Evolutionary conservation across 1,140 invertebrate genomes (phyloP).

Genomic region (Apis laboriosa): DNA sequence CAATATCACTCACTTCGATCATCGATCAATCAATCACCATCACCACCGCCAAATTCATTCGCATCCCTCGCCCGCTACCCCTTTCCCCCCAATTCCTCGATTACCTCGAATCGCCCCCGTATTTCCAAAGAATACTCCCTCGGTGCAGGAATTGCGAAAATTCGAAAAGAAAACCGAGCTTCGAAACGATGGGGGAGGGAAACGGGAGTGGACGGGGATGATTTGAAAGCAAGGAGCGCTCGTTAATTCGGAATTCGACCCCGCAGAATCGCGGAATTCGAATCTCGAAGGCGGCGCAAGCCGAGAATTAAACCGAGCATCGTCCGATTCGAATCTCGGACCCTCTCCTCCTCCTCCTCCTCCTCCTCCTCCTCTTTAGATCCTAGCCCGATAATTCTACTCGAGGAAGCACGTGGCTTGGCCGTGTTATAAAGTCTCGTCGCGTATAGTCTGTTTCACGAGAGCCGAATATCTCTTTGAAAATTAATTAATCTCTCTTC

Average conservation of each 20-base stretch:
- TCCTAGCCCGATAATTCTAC: not conserved
- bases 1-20: no score
- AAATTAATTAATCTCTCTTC: no score
- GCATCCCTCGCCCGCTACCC: no score
- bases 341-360: no score
- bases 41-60: no score
- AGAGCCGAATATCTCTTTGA: no score
- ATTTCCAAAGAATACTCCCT: no score
- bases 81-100: not conserved
- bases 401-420: conserved; percentile 7
- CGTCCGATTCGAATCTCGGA: not conserved
- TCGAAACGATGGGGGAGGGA: not conserved
- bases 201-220: not conserved
- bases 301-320: conserved; percentile 6
- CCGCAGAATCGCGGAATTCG: not conserved
- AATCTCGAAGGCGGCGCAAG: not conserved
- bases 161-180: not conserved
- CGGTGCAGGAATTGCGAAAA: not conserved
- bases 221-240: not conserved
- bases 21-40: no score
- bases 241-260: conserved; percentile 22
- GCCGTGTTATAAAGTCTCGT: not conserved
- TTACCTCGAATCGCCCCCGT: no score
- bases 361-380: not conserved
- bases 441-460: no score